Evolutionary conservation across 2,888 invertebrate species (phyloP).

Genomic region (Lucinisca nassula): DNA sequence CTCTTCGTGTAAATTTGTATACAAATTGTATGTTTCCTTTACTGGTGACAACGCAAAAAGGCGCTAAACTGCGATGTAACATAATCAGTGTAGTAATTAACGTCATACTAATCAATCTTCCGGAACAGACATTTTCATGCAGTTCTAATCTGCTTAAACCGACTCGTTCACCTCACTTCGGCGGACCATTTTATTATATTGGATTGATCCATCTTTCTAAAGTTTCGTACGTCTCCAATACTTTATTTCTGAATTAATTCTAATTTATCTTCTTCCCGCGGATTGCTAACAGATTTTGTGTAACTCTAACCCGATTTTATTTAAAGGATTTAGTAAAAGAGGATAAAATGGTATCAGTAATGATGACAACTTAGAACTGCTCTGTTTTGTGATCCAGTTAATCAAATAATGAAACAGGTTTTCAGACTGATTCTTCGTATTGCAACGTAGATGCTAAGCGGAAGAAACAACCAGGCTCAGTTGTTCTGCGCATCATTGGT

Average conservation of each 20-base stretch:
- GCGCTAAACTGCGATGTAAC: neutral
- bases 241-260: conserved; percentile 10
- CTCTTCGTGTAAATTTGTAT: no score
- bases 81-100: neutral
- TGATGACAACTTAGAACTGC: neutral
- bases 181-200: conserved; percentile 6
- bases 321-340: neutral
- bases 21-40: no score
- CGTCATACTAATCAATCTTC: neutral
- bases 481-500: no score
- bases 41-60: no score
- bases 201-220: conserved; percentile 1
- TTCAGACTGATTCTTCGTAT: no score
- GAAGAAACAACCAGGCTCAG: no score
- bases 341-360: neutral
- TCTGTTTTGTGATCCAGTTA: neutral
- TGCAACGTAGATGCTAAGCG: no score
- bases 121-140: neutral
- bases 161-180: neutral
- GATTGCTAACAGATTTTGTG: neutral
- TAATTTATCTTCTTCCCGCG: neutral
- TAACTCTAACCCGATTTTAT: conserved; percentile 13
- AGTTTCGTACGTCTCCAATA: neutral
- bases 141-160: conserved; percentile 10
- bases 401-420: neutral